Percentiles rank a stretch among this genome's conserved stretches.
Evolutionary conservation across 1,140 invertebrate genomes (phyloP).

Genomic region (Brachionus plicatilis): DNA sequence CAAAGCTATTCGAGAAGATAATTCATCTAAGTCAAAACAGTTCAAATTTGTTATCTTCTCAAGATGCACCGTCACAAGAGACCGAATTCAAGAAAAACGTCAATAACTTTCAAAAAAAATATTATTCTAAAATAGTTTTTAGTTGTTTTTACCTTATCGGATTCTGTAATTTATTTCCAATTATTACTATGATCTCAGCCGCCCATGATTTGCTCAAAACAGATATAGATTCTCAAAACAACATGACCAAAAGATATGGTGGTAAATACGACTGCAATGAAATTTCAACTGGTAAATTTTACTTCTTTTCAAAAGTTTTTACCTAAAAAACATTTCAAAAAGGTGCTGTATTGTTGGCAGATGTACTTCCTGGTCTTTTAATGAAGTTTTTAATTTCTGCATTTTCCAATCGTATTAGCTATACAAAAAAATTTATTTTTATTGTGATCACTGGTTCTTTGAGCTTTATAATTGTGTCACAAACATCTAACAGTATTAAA

Average conservation of each 20-base stretch:
- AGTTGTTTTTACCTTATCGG: constrained; percentile 64
- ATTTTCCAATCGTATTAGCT: constrained; percentile 55
- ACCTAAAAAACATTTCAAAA: neutral
- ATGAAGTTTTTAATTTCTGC: constrained; percentile 72
- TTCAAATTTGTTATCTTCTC: neutral
- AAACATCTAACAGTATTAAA: neutral
- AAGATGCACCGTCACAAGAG: neutral
- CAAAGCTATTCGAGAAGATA: neutral
- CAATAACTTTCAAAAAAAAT: neutral
- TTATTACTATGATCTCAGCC: constrained; percentile 79
- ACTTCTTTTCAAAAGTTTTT: neutral
- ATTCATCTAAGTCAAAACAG: neutral
- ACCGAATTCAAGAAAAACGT: neutral
- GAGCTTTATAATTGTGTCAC: constrained; percentile 42
- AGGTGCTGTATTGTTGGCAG: constrained; percentile 73
- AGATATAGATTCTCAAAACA: constrained; percentile 43
- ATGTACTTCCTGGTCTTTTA: constrained; percentile 69
- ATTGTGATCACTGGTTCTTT: constrained; percentile 30
- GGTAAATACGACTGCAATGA: constrained; percentile 61
- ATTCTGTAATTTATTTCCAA: constrained; percentile 81
- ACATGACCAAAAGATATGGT: neutral
- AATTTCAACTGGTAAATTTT: constrained; percentile 61
- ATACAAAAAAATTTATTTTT: constrained; percentile 43
- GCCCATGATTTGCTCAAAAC: constrained; percentile 70
- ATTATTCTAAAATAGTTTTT: constrained; percentile 23